Evolutionary conservation across 1,140 invertebrate species (phyloP).

Genomic region (Octopus sinensis): DNA sequence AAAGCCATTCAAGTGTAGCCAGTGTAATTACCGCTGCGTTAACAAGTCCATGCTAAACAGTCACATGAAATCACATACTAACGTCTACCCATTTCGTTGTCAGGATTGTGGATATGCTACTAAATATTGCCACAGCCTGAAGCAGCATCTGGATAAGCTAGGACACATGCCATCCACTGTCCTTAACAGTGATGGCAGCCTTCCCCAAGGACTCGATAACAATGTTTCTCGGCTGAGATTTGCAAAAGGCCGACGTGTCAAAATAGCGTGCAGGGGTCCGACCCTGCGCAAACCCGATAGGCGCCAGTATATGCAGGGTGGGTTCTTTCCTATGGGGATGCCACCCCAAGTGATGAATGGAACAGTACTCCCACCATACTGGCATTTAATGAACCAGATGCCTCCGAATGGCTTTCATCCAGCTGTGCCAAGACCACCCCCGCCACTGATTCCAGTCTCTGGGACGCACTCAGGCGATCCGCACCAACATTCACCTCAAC

Average conservation of each 20-base stretch:
- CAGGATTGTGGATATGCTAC: conserved; percentile 93
- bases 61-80: conserved; percentile 96
- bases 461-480: conserved; percentile 19
- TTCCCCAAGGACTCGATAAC: conserved; percentile 48
- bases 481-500: conserved; percentile 23
- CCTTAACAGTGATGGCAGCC: conserved; percentile 54
- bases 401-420: conserved; percentile 29
- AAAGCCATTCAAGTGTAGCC: conserved; percentile 93
- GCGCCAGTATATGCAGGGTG: conserved; percentile 20
- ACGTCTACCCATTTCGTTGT: conserved; percentile 93
- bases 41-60: conserved; percentile 99
- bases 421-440: conserved; percentile 30
- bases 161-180: conserved; percentile 66
- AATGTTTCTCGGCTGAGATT: conserved; percentile 50
- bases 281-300: conserved; percentile 44
- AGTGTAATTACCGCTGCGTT: conserved; percentile 74
- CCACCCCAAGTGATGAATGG: conserved; percentile 32
- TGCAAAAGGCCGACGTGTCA: conserved; percentile 49
- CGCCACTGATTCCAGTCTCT: conserved; percentile 33
- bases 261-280: conserved; percentile 28
- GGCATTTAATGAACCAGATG: conserved; percentile 45
- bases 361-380: conserved; percentile 43
- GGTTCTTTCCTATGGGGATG: conserved; percentile 27
- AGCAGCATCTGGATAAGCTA: conserved; percentile 91
- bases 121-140: conserved; percentile 97